Base-by-base conservation (phyloP, 2,113 vertebrate species). In the Illadopsis cleaveri region DNA sequence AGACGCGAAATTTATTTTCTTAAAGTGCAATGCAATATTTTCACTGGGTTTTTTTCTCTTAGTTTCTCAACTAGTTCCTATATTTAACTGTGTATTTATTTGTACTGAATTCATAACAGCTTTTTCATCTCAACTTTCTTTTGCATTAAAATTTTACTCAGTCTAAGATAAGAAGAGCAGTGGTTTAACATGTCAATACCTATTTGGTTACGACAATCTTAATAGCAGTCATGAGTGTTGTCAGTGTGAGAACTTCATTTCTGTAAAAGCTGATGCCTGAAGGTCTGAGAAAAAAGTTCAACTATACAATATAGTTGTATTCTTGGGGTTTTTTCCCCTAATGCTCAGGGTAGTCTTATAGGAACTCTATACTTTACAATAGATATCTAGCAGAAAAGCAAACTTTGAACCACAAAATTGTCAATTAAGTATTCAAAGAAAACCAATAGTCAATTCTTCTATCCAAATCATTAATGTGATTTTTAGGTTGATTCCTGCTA, bases 241-340 rank as follows among this genome's bases (percentile, higher is more conserved):
- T 48, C 77, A 50, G 2, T 4, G 14, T 18, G 40, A 42, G 53
- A 66, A 40, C 23, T 83, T 75, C 31, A 25, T 13, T 79, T 22
- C 24, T 5, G 4, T 33, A 53, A 69, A 82, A 78, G 12, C 40
- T 35, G 54, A 78, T 56, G 24, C 33, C 62, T 66, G 38, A 25
- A 73, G 30, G 15, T n/a, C 44, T 57, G 40, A 53, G 30, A 53
- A 56, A 58, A 91, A 89, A 84, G 12, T 16, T n/a, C n/a, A n/a
- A n/a, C n/a, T n/a, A n/a, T 57, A 38, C 7, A 42, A 35, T 23
- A 47, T 4, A 22, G 8, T 51, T 42, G 5, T 25, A n/a, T 35
- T 68, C n/a, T 60, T 47, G n/a, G 23, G 1, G 0, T 56, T 70
- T 61, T 28, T 1, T 0, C 9, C 19, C 8, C 15, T 40, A 33